Evolutionary conservation across 2,797 vertebrate species (phyloP).

Genomic region (Hoplostethus mediterraneus): DNA sequence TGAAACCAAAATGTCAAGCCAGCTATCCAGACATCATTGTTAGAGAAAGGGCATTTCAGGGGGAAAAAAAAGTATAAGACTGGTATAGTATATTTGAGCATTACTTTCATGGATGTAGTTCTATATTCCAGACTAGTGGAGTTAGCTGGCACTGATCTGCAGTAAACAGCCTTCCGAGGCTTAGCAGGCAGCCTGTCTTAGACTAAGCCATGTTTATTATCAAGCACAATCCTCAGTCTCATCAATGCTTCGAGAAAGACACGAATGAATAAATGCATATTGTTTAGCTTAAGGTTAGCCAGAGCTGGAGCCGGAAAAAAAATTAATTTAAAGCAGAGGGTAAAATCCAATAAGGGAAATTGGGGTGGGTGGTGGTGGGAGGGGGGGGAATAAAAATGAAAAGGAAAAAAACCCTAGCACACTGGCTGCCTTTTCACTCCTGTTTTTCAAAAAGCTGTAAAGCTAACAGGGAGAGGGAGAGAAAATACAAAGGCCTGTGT

Average conservation of each 20-base stretch:
- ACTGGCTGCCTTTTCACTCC: conserved; percentile 62
- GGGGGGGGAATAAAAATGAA: conserved; percentile 46
- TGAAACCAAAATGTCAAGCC: conserved; percentile 63
- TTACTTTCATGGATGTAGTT: conserved; percentile 38
- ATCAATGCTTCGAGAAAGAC: conserved; percentile 74
- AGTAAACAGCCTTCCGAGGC: conserved; percentile 73
- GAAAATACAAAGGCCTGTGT: conserved; percentile 82
- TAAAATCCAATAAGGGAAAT: conserved; percentile 63
- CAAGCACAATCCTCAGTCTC: conserved; percentile 70
- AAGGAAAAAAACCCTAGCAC: conserved; percentile 46
- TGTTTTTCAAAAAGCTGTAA: conserved; percentile 78
- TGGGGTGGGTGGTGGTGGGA: conserved; percentile 10
- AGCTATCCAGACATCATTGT: conserved; percentile 39
- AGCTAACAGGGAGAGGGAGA: conserved; percentile 76
- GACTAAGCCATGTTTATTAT: conserved; percentile 78
- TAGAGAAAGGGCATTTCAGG: conserved; percentile 46
- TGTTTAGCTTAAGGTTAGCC: conserved; percentile 74
- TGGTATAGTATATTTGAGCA: conserved; percentile 12
- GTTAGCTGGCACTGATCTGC: conserved; percentile 67
- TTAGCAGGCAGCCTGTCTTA: conserved; percentile 71
- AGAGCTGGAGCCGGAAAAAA: conserved; percentile 57
- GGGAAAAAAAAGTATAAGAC: conserved; percentile 3
- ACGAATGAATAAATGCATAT: conserved; percentile 73
- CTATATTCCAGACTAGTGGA: conserved; percentile 60
- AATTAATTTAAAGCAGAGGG: conserved; percentile 73